These are phyloP conservation scores for Cynoglossus semilaevis DNA, from an alignment of 2,113 vertebrate species.

Conservation along the genomic window DNA sequence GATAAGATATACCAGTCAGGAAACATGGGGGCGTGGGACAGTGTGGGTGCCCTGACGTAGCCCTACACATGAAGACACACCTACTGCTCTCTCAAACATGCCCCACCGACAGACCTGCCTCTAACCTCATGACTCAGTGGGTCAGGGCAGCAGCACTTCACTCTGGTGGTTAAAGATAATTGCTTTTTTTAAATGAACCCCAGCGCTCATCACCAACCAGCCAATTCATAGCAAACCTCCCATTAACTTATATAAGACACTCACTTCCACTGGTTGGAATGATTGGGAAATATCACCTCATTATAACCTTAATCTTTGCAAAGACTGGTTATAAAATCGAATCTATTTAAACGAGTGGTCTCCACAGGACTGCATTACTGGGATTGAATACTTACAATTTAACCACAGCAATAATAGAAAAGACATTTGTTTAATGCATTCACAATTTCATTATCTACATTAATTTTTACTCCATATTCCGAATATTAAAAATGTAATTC, in stretches of 20 bases:
- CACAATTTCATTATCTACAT: no score
- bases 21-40: slow-evolving; percentile 44
- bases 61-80: slow-evolving; percentile 35
- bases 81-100: slow-evolving; percentile 29
- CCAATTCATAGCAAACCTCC: slow-evolving; percentile 24
- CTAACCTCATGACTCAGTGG: slow-evolving; percentile 49
- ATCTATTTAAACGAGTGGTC: slow-evolving; percentile 36
- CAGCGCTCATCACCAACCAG: slow-evolving; percentile 3
- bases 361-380: not conserved
- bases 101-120: slow-evolving; percentile 26
- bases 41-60: slow-evolving; percentile 30
- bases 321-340: slow-evolving; percentile 47
- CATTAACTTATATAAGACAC: slow-evolving; percentile 58
- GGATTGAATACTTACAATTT: not conserved
- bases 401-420: not conserved
- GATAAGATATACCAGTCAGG: slow-evolving; percentile 59
- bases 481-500: no score
- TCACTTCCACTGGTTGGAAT: slow-evolving; percentile 13
- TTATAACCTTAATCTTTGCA: slow-evolving; percentile 26
- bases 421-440: not conserved
- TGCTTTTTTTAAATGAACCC: slow-evolving; percentile 23
- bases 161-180: slow-evolving; percentile 54
- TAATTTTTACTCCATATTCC: no score
- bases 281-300: slow-evolving; percentile 52
- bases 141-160: slow-evolving; percentile 20